These are phyloP conservation scores for Phania funesta DNA, from an alignment of 2,888 invertebrate species.

Conservation along the genomic window DNA sequence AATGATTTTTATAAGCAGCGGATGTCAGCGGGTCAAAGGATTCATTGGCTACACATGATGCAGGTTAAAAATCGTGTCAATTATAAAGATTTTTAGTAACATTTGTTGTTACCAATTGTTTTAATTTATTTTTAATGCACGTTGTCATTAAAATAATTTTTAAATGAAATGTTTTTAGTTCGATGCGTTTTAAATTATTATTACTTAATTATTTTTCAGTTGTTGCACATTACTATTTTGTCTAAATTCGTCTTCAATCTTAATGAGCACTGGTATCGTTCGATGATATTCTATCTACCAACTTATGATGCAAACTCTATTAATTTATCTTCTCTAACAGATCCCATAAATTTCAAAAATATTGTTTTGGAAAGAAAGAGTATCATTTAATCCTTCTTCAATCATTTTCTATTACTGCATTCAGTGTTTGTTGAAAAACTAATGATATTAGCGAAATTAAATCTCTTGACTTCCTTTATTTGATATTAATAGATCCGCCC, in stretches of 20 bases:
- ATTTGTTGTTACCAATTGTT: constrained; percentile 40
- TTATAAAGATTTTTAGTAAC: constrained; percentile 54
- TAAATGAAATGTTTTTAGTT: constrained; percentile 2
- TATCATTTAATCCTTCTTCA: background rate
- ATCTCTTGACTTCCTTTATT: too few relatives aligned
- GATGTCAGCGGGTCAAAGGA: constrained; percentile 91
- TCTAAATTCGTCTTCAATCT: constrained; percentile 20
- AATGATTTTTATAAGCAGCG: constrained; percentile 81
- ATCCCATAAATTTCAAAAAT: background rate
- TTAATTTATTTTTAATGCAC: constrained; percentile 44
- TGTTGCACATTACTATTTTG: constrained; percentile 31
- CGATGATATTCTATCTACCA: constrained; percentile 17
- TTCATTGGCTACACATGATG: constrained; percentile 89
- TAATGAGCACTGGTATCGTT: constrained; percentile 25
- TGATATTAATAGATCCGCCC: too few relatives aligned
- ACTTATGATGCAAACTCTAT: constrained; percentile 5
- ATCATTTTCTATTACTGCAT: too few relatives aligned
- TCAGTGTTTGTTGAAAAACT: too few relatives aligned
- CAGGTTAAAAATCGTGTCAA: constrained; percentile 83
- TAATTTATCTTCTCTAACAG: background rate
- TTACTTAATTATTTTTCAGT: constrained; percentile 23
- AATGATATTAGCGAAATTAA: too few relatives aligned
- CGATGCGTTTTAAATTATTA: background rate
- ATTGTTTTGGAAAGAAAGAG: background rate
- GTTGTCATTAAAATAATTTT: constrained; percentile 18